Evolutionary conservation across 2,113 vertebrate species (phyloP).

Genomic region (Channa argus): DNA sequence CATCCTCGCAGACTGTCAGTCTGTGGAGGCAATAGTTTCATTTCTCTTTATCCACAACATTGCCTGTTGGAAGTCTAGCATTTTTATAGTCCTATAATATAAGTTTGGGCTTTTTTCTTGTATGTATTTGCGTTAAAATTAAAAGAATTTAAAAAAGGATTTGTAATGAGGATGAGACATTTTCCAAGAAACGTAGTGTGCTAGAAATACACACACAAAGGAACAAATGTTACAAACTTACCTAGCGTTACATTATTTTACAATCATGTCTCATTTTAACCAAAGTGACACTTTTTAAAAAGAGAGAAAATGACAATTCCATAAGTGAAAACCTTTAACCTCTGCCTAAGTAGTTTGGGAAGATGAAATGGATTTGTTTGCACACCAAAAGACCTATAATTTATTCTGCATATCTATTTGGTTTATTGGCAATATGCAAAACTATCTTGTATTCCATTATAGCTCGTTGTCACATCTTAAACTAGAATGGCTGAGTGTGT

Average conservation of each 20-base stretch:
- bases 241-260: too few species aligned
- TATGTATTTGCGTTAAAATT: too few species aligned
- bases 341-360: not conserved
- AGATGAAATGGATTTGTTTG: constrained; percentile 10
- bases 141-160: too few species aligned
- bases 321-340: not conserved
- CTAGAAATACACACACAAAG: too few species aligned
- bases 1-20: constrained; percentile 22
- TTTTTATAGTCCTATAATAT: not conserved
- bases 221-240: too few species aligned
- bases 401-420: not conserved
- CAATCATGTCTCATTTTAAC: too few species aligned
- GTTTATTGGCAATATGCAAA: constrained; percentile 33
- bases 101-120: too few species aligned
- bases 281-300: not conserved
- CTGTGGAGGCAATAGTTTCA: constrained; percentile 14
- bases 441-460: constrained; percentile 24
- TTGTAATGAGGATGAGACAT: too few species aligned
- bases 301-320: not conserved
- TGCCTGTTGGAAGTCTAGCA: constrained; percentile 6
- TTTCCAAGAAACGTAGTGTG: too few species aligned
- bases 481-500: constrained; percentile 7
- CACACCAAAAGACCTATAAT: not conserved
- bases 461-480: constrained; percentile 26
- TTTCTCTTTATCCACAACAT: constrained; percentile 22